Evolutionary conservation across 2,888 invertebrate species (phyloP), one percentile per base, ranked within the genome.

Genomic region (Agrochola macilenta): DNA sequence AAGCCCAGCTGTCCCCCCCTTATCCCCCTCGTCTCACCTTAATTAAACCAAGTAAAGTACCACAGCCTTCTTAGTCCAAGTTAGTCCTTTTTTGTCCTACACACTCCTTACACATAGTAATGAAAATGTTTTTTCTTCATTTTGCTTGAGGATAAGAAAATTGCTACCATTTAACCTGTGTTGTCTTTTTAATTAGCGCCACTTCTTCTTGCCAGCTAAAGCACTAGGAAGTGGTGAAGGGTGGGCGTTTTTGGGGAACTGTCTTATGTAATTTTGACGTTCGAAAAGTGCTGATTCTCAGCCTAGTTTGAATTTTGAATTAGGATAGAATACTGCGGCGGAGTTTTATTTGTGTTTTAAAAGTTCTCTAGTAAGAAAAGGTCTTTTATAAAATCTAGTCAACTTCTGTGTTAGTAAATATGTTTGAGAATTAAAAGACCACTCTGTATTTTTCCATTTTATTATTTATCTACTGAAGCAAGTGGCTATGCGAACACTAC

Each of bases 21-120:
- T 7, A 23, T n/a, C 84, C 79, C 82, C 88, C 88, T 85, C 88
- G 86, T 89, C 89, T 89, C 88, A 91, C 91, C 90, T 92, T 92
- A 93, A 92, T 92, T 92, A 92, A 92, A 92, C 87, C 85, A 86
- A 81, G 84, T 84, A 71, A 76, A 81, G 79, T 73, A 72, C 81
- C 74, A 79, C 77, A 81, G 79, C 80, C 76, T 80, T 75, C 82
- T 79, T 61, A 83, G 85, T 80, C 65, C 65, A 75, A 80, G 71
- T 83, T 74, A 76, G 74, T 69, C 63, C 68, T 79, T 80, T 83
- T 87, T 81, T 83, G 68, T 78, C 60, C 65, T 57, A 69, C 84
- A 75, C 77, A 43, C 78, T 77, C 60, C 83, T 71, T 83, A 79
- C 78, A 84, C 46, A 49, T 57, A 52, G 72, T 79, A 83, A 85